Evolutionary conservation across 1,140 invertebrate species (phyloP), one percentile per base, ranked within the genome.

Genomic region (Drosophila trapezifrons): DNA sequence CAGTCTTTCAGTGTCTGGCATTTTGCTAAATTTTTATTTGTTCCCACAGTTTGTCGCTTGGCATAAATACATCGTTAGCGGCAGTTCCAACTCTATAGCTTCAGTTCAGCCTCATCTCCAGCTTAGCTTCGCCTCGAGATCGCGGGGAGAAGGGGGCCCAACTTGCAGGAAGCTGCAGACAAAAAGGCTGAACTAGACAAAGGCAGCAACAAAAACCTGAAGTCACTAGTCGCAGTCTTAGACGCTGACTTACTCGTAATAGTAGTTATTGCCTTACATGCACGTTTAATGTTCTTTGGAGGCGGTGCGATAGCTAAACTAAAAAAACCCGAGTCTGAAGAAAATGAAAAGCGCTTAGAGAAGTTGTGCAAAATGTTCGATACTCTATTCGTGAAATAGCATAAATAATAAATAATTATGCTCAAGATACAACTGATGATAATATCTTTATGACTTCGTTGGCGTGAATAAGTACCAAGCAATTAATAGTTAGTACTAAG

Each of bases 31-130:
- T 84, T 87, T 87, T 80, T 71, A 89, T 90, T 90, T 89, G 84
- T 89, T 89, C 84, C 84, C 84, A 89, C 84, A 89, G 84, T 89
- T 89, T 89, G 84, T 89, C 84, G 85, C 66, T 89, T 83, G 84
- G 84, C 84, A 89, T 89, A 89, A 89, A 89, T 89, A 89, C 84
- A 66, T 89, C 84, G 84, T 89, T 89, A 89, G 84, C 81, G 64
- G 60, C 79, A 60, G 60, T 71, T 52, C 54, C 70, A 75, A 62
- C 37, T 59, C 52, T 63, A 8, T 47, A 70, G 64, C 65, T 40
- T 8, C 47, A 32, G 52, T 80, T 54, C 20, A 54, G 65, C 47
- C 18, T 54, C 51, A 54, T 69, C 47, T 69, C 27, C 46, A 80
- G 76, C 62, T 79, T 73, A 80, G 73, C 67, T 77, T 27, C 80